Evolutionary conservation across 1,140 invertebrate genomes (phyloP).

Genomic region (Rhopalosiphum maidis): DNA sequence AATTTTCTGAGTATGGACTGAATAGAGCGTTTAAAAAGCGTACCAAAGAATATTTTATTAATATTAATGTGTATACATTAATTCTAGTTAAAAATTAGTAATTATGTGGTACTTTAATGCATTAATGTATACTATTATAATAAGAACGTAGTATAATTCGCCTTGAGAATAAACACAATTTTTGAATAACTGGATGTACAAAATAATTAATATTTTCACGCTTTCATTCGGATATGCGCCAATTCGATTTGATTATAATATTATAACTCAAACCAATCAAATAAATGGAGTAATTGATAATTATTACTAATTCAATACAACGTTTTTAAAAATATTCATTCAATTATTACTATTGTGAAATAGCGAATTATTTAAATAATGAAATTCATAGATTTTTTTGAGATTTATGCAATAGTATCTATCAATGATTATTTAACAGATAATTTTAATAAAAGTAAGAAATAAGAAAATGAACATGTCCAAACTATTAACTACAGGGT

Average conservation of each 20-base stretch:
- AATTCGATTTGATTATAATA: background rate
- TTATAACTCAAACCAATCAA: background rate
- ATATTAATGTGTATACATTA: background rate
- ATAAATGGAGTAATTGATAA: background rate
- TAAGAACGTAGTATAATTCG: background rate
- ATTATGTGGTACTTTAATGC: background rate
- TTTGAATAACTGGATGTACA: background rate
- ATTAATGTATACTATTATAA: background rate
- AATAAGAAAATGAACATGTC: background rate
- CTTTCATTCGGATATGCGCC: background rate
- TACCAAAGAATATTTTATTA: background rate
- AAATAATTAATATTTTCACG: background rate
- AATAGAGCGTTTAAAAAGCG: background rate
- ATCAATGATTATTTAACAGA: background rate
- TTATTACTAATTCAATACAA: background rate
- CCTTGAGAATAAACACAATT: background rate
- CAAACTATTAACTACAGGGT: background rate
- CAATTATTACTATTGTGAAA: background rate
- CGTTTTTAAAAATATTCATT: background rate
- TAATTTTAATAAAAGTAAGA: background rate
- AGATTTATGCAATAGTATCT: background rate
- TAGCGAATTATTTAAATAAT: background rate
- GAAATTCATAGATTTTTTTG: too few species aligned
- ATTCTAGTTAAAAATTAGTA: background rate
- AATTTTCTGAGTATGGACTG: background rate